Base-by-base conservation (phyloP, 2,113 vertebrate species). In the Capreolus pygargus region DNA sequence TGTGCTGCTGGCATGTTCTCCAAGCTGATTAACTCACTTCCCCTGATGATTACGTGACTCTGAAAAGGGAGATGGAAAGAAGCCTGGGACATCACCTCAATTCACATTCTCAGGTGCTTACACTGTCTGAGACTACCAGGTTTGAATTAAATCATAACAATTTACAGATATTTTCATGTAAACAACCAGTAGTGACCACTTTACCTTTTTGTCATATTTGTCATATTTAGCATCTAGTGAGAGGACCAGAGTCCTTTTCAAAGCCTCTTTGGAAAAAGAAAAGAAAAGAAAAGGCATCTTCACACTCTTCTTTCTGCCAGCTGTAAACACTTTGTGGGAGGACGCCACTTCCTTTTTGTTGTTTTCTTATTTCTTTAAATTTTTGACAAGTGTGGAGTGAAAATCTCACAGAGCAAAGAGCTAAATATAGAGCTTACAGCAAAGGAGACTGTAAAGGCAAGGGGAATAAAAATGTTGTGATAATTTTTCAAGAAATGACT, bases 401-500 rank as follows among this genome's bases (percentile, higher is more conserved):
- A 45, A 97, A 95, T 91, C 86, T 76, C 39, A 76, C 6, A 94
- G 76, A 50, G 43, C 6, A 39, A 90, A 86, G 9, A 58, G 15
- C 17, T 70, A n/a, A 94, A 76, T 91, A 78, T 33, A 64, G 54
- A 96, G 28, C 14, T 57, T 91, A 70, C 6, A 30, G 50, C 25
- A 84, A 92, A 27, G 28, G 43, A 96, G 30, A 79, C 23, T 43
- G 4, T 33, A 60, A 58, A 92, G 57, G 39, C 21, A 58, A 88
- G 15, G 7, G 16, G 14, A 88, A 91, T 90, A 92, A 91, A 92
- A 89, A 76, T 28, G 39, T 39, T 52, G 43, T 36, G 33, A 87
- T 96, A 96, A 98, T 96, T 96, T 93, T 57, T 91, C 78, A 39
- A 93, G 70, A 98, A 96, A 79, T 58, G 12, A 55, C 54, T 86